Evolutionary conservation across 2,797 vertebrate genomes (phyloP).

Genomic region (Apogon hyalosoma): DNA sequence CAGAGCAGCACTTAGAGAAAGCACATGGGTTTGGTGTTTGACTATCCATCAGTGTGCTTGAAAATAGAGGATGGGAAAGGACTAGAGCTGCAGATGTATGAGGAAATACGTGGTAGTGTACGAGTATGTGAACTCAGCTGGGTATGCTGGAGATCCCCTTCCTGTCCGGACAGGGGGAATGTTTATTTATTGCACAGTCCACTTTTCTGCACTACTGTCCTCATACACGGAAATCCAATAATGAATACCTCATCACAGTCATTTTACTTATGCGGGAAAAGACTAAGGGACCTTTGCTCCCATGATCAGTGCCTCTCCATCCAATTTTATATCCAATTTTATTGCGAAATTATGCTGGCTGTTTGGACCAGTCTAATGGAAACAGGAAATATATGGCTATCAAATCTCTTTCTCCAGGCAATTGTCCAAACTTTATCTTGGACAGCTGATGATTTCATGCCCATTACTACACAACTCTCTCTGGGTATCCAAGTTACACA

Average conservation of each 20-base stretch:
- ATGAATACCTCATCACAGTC: conserved; percentile 10
- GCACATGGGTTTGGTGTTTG: conserved; percentile 13
- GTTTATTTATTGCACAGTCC: conserved; percentile 49
- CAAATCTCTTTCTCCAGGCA: conserved; percentile 40
- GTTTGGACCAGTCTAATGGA: conserved; percentile 43
- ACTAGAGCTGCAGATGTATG: conserved; percentile 22
- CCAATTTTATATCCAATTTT: conserved; percentile 2
- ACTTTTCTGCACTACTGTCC: conserved; percentile 38
- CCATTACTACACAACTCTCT: conserved; percentile 36
- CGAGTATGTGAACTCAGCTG: conserved; percentile 44
- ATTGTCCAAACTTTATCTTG: conserved; percentile 19
- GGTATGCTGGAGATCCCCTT: conserved; percentile 21
- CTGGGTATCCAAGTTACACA: not conserved
- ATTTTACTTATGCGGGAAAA: conserved; percentile 16
- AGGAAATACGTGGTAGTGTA: conserved; percentile 15
- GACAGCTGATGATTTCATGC: conserved; percentile 62
- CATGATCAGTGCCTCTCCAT: conserved; percentile 29
- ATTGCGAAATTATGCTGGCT: conserved; percentile 19
- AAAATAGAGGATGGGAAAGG: conserved; percentile 13
- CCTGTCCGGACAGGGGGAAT: conserved; percentile 11
- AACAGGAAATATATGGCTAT: conserved; percentile 52
- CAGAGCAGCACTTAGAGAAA: conserved; percentile 11
- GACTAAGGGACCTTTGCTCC: conserved; percentile 27
- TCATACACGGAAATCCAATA: conserved; percentile 23
- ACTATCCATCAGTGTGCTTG: conserved; percentile 27